Base-by-base conservation (phyloP, 2,888 invertebrate species). In the Acanthacorydalis orientalis region DNA sequence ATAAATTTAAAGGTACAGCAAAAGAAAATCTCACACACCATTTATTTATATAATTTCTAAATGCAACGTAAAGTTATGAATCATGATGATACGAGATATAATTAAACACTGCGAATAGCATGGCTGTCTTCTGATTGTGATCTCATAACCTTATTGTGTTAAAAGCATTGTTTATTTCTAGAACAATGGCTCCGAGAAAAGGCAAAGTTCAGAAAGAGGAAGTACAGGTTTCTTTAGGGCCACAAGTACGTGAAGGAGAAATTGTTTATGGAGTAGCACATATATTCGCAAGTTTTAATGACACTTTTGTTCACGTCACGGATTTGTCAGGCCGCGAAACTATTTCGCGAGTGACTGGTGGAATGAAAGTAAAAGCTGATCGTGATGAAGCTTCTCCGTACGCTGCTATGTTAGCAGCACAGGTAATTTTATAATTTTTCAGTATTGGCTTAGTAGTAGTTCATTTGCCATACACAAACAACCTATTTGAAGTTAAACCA, bases 291-390 rank as follows among this genome's bases (percentile, higher is more conserved):
- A 96, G 95, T 57, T 99, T 98, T 77, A 99, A 99, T 64, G 98
- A 99, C 68, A 99, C 98, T 47, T 99, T 99, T 67, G 98, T 99
- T 43, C 98, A 99, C 73, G 93, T 99, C 52, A 99, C 98, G 12
- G 98, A 99, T 72, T 75, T 98, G 60, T 98, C 97, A 50, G 98
- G 98, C 57, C 84, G 88, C 62, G 90, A 90, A 80, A 90, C 89
- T 12, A 89, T 90, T 60, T 86, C 88, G 55, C 77, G 97, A 62
- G 91, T 98, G 47, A 98, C 98, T 57, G 91, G 92, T 59, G 92
- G 92, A 51, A 99, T 98, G 98, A 98, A 98, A 74, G 98, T 99
- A 43, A 98, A 98, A 73, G 98, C 98, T 58, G 98, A 99, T 74
- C 84, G 98, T 75, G 98, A 98, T 70, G 98, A 98, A 72, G 93